A percentile compares a stretch with the other conserved stretches of the same genome.
phyloP scores from a whole-genome alignment of 2,888 invertebrate genomes.

The Acanthosepion pharaonis region DNA sequence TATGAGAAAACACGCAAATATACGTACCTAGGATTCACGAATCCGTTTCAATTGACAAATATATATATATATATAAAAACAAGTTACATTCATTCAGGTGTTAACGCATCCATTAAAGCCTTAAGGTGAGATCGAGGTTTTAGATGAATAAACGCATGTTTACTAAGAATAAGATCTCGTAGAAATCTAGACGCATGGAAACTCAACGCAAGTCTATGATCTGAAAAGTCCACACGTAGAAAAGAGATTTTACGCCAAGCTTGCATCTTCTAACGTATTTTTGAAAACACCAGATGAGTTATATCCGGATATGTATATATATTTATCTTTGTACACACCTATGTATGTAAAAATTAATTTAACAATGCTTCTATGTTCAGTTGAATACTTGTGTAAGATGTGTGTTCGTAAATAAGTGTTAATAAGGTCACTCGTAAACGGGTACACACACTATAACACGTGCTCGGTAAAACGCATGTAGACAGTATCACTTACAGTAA shows the following conservation, averaged over 20 bases:
- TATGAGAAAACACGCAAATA: neutral
- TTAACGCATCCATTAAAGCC: too few species aligned
- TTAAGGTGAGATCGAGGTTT: too few species aligned
- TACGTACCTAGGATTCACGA: neutral
- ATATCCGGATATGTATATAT: neutral
- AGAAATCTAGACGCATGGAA: neutral
- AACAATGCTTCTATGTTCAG: neutral
- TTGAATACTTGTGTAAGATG: neutral
- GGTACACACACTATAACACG: neutral
- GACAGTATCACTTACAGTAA: neutral
- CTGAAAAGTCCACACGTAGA: neutral
- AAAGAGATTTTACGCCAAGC: neutral
- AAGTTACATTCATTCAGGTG: neutral
- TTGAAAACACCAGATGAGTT: neutral
- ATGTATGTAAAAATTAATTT: neutral
- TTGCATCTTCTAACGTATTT: neutral
- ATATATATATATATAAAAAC: neutral
- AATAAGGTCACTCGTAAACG: neutral
- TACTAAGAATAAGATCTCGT: neutral
- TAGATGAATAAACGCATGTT: neutral
- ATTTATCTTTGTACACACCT: neutral
- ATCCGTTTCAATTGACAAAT: neutral
- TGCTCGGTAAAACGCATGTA: neutral
- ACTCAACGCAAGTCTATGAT: neutral
- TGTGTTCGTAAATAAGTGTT: neutral